phyloP scores from a whole-genome alignment of 2,113 vertebrate genomes.

The Limanda limanda region DNA sequence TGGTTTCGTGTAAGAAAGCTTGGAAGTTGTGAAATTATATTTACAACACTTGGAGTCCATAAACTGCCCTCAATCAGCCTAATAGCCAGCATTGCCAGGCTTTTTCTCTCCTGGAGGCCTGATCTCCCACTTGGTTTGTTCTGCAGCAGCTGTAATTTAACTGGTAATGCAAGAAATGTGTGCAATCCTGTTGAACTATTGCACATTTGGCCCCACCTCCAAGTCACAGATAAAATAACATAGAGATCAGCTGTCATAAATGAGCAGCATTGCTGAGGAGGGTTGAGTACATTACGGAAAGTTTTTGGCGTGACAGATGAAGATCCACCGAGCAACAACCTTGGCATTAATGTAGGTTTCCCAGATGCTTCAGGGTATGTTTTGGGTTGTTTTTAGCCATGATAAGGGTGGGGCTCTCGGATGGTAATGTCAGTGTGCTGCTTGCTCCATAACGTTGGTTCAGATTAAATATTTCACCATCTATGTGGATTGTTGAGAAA shows the following conservation, averaged over 20 bases:
- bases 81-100: not conserved
- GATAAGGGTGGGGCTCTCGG: not conserved
- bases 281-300: slow-evolving; percentile 40
- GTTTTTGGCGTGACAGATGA: slow-evolving; percentile 9
- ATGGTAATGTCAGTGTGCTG: not conserved
- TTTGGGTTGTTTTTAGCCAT: not conserved
- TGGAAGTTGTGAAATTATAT: not conserved
- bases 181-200: slow-evolving; percentile 22
- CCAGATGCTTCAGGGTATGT: not conserved
- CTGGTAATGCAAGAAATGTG: slow-evolving; percentile 47
- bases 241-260: slow-evolving; percentile 58
- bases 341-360: not conserved
- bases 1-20: not conserved
- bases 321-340: not conserved
- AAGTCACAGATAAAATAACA: slow-evolving; percentile 44
- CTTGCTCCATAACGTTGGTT: not conserved
- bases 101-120: slow-evolving; percentile 10
- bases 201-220: slow-evolving; percentile 12
- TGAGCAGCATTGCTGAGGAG: slow-evolving; percentile 45
- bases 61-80: not conserved
- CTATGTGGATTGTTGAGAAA: not conserved
- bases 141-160: slow-evolving; percentile 47
- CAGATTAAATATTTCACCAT: not conserved
- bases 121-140: slow-evolving; percentile 34
- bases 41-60: slow-evolving; percentile 21